These are phyloP conservation scores for Melanotaenia maccullochi DNA, from an alignment of 2,797 vertebrate genomes.

Conservation along the genomic window DNA sequence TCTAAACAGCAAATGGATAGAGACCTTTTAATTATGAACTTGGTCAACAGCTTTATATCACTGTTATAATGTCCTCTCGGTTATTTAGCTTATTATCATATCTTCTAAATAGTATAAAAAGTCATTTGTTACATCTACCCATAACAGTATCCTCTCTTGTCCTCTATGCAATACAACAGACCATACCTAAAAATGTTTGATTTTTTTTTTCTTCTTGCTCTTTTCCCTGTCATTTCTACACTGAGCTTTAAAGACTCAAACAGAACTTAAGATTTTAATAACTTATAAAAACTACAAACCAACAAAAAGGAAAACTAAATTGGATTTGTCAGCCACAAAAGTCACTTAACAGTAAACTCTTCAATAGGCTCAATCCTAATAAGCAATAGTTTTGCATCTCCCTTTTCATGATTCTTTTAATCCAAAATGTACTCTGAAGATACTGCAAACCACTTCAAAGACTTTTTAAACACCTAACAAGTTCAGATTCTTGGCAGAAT, in stretches of 20 bases:
- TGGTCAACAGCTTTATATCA: conserved; percentile 5
- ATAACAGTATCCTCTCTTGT: not conserved
- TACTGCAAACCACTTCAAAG: conserved; percentile 12
- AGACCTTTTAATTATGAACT: conserved; percentile 16
- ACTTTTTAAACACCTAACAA: conserved; percentile 8
- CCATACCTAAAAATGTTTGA: not conserved
- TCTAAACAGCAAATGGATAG: not conserved
- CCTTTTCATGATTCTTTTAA: conserved; percentile 19
- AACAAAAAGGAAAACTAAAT: conserved; percentile 24
- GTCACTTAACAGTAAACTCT: conserved; percentile 18
- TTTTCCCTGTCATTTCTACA: conserved; percentile 6
- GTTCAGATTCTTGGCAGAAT: not conserved
- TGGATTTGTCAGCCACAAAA: conserved; percentile 27
- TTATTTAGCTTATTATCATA: not conserved
- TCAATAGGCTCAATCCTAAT: conserved; percentile 17
- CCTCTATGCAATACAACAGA: conserved; percentile 1
- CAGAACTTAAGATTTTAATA: not conserved
- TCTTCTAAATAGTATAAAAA: not conserved
- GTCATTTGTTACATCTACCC: not conserved
- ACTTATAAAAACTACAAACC: conserved; percentile 27
- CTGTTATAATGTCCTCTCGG: conserved; percentile 9
- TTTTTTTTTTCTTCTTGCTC: not conserved
- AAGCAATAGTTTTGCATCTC: conserved; percentile 3
- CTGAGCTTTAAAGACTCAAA: too few relatives aligned
- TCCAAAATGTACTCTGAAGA: conserved; percentile 20